Base-by-base conservation (phyloP, 2,888 invertebrate species). In the Brenthis daphne region DNA sequence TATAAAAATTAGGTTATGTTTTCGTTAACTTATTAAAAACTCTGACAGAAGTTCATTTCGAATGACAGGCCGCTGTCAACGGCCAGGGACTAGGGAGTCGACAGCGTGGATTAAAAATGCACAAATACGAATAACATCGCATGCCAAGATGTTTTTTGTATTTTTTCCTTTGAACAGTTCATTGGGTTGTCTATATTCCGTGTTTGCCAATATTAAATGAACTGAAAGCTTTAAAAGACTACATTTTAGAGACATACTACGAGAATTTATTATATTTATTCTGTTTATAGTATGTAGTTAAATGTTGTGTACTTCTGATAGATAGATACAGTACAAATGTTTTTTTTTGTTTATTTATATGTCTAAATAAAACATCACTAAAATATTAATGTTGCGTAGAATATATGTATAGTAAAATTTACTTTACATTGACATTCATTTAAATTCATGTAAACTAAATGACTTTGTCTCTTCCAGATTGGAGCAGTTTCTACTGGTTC, bases 401-500 rank as follows among this genome's bases (percentile, higher is more conserved):
- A 1, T 13, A 8, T 14, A 43, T 1, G 1, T 24, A 14, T 14
- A 29, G 12, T 3, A 11, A 33, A 33, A 14, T 33, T 11, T 55
- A 37, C 56, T 20, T 24, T 29, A 29, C 13, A 12, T 14, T n/a
- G 11, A 64, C 20, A 29, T 55, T 2, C 37, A 64, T 29, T 43
- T 24, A 43, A 56, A 16, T 47, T 2, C 14, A 16, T 16, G 29
- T 24, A 14, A 58, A 5, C 67, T 56, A 33, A 67, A 65, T 29
- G 74, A 70, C 76, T 68, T 83, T 82, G 67, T 69, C 82, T 88
- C 57, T 74, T 72, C 72, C 87, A 87, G 90, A 81, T 75, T 81
- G 79, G 76, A 83, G 82, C 81, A 79, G 83, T 79, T 82, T 80
- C 71, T 81, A 81, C 72, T 82, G 85, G 78, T 82, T 80, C 75